phyloP scores from a whole-genome alignment of 2,888 invertebrate species.

The Brachyptera risi region DNA sequence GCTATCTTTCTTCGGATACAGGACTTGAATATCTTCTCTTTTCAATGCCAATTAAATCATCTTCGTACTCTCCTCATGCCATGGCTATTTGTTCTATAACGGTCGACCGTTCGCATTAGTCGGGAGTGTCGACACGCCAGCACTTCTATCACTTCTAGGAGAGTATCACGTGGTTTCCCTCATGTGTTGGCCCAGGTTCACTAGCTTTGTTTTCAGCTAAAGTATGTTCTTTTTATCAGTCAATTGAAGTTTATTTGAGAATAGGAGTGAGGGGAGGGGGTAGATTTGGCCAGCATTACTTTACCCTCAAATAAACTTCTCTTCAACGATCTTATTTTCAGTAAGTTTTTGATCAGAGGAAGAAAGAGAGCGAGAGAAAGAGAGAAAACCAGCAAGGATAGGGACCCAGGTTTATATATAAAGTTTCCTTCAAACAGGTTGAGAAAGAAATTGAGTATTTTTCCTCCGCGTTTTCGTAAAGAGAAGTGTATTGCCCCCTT shows the following conservation, averaged over 20 bases:
- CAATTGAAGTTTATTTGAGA: constrained; percentile 17
- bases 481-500: constrained; percentile 16
- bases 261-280: too few species aligned
- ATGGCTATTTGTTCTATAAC: too few species aligned
- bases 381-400: background rate
- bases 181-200: too few species aligned
- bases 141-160: too few species aligned
- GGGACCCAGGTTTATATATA: constrained; percentile 15
- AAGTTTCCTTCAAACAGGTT: constrained; percentile 18
- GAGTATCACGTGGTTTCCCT: too few species aligned
- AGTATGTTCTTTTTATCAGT: constrained; percentile 1
- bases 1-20: too few species aligned
- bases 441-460: constrained; percentile 21
- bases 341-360: constrained; percentile 20
- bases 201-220: too few species aligned
- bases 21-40: too few species aligned
- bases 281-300: constrained; percentile 5
- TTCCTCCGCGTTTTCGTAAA: constrained; percentile 16
- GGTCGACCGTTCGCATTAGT: too few species aligned
- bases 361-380: background rate
- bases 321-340: constrained; percentile 18
- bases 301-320: constrained; percentile 19
- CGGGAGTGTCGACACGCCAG: too few species aligned
- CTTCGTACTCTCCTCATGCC: too few species aligned
- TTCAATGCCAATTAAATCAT: too few species aligned